Percentiles rank a stretch among this genome's conserved stretches.
phyloP scores from a whole-genome alignment of 2,797 vertebrate species.

The Coendou prehensilis region DNA sequence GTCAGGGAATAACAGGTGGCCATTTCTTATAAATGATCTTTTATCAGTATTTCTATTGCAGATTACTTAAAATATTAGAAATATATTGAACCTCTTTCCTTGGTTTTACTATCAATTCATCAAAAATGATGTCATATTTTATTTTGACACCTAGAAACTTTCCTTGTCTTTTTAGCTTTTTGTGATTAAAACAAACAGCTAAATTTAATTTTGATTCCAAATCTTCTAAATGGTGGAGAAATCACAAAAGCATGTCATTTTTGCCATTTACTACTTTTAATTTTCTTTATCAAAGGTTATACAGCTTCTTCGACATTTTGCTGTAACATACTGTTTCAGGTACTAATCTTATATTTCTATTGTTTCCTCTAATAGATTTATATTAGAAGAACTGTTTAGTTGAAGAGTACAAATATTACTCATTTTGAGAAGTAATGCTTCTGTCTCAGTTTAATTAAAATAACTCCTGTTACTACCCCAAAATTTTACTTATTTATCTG shows the following conservation, averaged over 20 bases:
- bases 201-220: slow-evolving; percentile 47
- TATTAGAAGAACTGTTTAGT: neutral
- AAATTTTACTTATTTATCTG: slow-evolving; percentile 11
- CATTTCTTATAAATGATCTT: neutral
- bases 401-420: neutral
- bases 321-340: neutral
- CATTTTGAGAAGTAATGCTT: neutral
- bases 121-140: neutral
- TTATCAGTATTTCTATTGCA: neutral
- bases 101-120: slow-evolving; percentile 49
- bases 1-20: neutral
- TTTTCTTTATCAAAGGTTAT: neutral
- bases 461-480: neutral
- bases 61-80: slow-evolving; percentile 46
- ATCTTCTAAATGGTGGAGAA: slow-evolving; percentile 27
- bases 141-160: neutral
- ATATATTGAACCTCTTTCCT: neutral
- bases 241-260: neutral
- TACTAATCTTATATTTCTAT: neutral
- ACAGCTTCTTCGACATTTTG: neutral
- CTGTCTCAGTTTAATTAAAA: slow-evolving; percentile 39
- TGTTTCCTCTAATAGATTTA: neutral
- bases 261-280: neutral
- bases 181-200: neutral
- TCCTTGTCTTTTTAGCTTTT: neutral